Percentiles rank a stretch among this genome's conserved stretches.
Conservation (phyloP, 1,140 invertebrate species). For the Tetranychus cinnabarinus region DNA sequence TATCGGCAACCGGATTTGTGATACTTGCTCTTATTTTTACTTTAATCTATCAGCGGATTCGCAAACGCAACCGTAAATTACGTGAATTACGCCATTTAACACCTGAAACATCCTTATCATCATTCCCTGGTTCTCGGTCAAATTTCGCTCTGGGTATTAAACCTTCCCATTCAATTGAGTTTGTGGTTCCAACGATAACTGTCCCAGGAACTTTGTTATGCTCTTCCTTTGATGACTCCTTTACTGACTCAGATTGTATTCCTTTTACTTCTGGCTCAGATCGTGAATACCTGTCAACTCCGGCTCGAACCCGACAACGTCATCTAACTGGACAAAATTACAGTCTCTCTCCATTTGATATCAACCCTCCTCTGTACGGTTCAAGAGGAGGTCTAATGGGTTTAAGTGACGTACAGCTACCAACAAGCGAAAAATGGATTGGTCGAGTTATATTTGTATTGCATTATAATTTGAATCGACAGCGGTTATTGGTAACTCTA, state of each 20-base stretch:
- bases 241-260: conserved; percentile 6
- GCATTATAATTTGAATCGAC: conserved; percentile 5
- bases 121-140: neutral
- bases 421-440: conserved; percentile 1
- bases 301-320: neutral
- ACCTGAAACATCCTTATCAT: neutral
- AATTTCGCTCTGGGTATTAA: conserved; percentile 6
- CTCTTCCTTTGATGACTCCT: conserved; percentile 10
- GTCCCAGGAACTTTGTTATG: conserved; percentile 7
- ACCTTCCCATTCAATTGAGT: conserved; percentile 10
- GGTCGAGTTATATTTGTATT: conserved; percentile 11
- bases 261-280: conserved; percentile 1
- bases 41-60: neutral
- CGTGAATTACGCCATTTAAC: neutral
- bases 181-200: conserved; percentile 11
- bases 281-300: neutral
- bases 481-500: conserved; percentile 9
- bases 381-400: neutral
- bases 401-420: no score
- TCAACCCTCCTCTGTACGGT: neutral
- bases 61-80: neutral
- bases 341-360: neutral
- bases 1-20: neutral
- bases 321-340: neutral
- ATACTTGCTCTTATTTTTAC: neutral